Conservation (phyloP, 1,140 invertebrate species). For the Ruditapes philippinarum region DNA sequence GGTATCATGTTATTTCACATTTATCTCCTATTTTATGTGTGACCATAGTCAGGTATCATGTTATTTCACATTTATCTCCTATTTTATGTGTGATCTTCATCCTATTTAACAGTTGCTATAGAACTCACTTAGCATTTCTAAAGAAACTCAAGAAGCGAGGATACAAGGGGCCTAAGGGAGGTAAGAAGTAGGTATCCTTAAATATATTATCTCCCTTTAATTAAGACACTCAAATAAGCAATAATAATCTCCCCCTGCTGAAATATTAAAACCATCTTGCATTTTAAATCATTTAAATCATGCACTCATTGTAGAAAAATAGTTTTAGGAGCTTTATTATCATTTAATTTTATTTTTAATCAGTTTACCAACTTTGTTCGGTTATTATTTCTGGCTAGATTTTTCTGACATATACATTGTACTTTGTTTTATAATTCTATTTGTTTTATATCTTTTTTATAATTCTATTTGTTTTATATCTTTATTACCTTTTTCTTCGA, state of each 20-base stretch:
- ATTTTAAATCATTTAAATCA: background rate
- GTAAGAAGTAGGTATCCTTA: constrained; percentile 70
- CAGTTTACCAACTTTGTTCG: too few relatives aligned
- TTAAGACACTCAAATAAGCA: background rate
- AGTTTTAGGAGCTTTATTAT: constrained; percentile 14
- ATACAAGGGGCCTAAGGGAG: constrained; percentile 65
- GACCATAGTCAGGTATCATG: too few relatives aligned
- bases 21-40: constrained; percentile 7
- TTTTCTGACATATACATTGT: too few relatives aligned
- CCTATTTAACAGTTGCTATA: constrained; percentile 69
- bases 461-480: too few relatives aligned
- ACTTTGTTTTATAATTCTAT: too few relatives aligned
- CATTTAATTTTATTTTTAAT: too few relatives aligned
- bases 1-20: too few relatives aligned
- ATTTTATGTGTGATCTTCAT: constrained; percentile 33
- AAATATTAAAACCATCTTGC: background rate
- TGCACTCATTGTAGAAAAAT: background rate
- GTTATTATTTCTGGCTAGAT: too few relatives aligned
- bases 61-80: too few relatives aligned
- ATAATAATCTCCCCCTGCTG: background rate
- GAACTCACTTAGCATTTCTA: constrained; percentile 70
- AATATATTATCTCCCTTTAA: constrained; percentile 48
- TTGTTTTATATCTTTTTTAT: too few relatives aligned
- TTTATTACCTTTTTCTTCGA: too few relatives aligned
- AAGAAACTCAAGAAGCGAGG: constrained; percentile 69